Evolutionary conservation across 2,888 invertebrate genomes (phyloP).

Genomic region (Glaucopsyche alexis): DNA sequence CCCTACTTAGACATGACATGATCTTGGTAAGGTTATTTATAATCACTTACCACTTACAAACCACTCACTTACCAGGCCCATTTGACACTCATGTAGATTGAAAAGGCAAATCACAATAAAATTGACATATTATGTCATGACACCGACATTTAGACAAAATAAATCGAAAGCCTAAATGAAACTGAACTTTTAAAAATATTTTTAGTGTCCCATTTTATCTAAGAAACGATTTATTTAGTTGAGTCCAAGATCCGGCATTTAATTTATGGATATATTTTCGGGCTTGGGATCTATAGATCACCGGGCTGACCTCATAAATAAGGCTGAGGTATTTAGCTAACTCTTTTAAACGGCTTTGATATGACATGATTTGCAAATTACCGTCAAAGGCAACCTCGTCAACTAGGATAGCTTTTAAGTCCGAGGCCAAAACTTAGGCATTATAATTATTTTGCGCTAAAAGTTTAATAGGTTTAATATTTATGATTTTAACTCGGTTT

Average conservation of each 20-base stretch:
- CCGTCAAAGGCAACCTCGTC: neutral
- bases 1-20: too few relatives aligned
- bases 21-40: too few relatives aligned
- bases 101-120: too few relatives aligned
- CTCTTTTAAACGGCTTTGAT: slow-evolving; percentile 3
- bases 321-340: neutral
- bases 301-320: slow-evolving; percentile 1
- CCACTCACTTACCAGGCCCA: too few relatives aligned
- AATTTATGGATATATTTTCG: slow-evolving; percentile 16
- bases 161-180: neutral
- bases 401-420: neutral
- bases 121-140: too few relatives aligned
- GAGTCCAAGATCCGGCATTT: slow-evolving; percentile 7
- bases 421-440: neutral
- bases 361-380: slow-evolving; percentile 9
- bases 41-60: neutral
- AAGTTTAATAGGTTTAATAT: neutral
- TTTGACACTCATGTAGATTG: too few relatives aligned
- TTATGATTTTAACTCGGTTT: too few relatives aligned
- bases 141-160: neutral
- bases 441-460: neutral
- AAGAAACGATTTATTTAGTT: neutral
- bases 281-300: neutral
- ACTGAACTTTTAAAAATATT: neutral
- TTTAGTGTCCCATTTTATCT: neutral